Evolutionary conservation across 2,113 vertebrate genomes (phyloP).

Genomic region (Corydoras sp.): DNA sequence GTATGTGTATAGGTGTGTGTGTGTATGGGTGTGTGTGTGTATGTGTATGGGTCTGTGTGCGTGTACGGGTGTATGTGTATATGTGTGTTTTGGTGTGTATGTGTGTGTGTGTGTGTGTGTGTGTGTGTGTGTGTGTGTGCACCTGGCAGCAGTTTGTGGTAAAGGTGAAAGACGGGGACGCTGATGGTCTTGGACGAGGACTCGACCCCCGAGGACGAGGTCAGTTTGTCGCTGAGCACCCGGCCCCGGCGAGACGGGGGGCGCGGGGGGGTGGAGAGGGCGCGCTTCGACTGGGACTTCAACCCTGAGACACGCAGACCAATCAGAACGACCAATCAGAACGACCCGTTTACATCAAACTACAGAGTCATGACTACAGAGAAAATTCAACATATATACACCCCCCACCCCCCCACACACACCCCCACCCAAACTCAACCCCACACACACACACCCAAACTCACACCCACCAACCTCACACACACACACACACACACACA

Average conservation of each 20-base stretch:
- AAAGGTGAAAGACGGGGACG: conserved; percentile 94
- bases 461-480: too few species aligned
- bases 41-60: too few species aligned
- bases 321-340: too few species aligned
- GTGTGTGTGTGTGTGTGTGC: conserved; percentile 22
- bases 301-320: conserved; percentile 70
- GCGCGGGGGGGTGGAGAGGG: conserved; percentile 86
- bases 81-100: too few species aligned
- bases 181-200: conserved; percentile 91
- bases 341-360: conserved; percentile 5
- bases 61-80: too few species aligned
- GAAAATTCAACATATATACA: too few species aligned
- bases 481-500: too few species aligned
- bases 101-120: not conserved
- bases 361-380: not conserved
- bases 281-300: conserved; percentile 96
- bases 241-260: conserved; percentile 93
- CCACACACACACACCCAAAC: too few species aligned
- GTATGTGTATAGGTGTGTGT: too few species aligned
- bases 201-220: conserved; percentile 78
- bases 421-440: too few species aligned
- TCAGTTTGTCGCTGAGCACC: conserved; percentile 85
- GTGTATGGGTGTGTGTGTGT: too few species aligned
- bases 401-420: too few species aligned
- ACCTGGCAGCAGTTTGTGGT: conserved; percentile 88